Evolutionary conservation across 2,888 invertebrate genomes (phyloP), one percentile per base, ranked within the genome.

Genomic region (Pachliopta kotzebuea): DNA sequence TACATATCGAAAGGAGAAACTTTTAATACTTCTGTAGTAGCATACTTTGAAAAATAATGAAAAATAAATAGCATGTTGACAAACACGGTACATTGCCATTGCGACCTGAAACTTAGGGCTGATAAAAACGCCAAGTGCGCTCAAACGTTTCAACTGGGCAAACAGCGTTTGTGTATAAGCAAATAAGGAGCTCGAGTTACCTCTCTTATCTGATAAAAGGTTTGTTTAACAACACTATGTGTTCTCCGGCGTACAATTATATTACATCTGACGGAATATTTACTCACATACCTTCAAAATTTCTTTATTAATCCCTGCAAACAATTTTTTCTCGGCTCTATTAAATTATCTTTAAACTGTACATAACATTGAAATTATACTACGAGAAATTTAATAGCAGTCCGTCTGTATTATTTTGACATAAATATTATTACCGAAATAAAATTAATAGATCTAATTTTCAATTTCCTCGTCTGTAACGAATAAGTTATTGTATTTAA

Each of bases 191-290:
- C 50, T 54, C 58, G 17, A 58, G 31, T 23, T 31, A 52, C 56
- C 29, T 58, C 24, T 53, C 45, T 58, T 63, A 63, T 63, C 58
- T 58, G 63, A 63, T 58, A 58, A 63, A 42, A 26, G 45, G 42
- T 45, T 53, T 63, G 57, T 29, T 53, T 37, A 58, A 52, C 26
- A 42, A 54, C 54, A 17, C 24, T 45, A 55, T 52, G 17, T 26
- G 42, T 26, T 61, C 54, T 26, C 54, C 60, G 45, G 45, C 23
- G 26, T 61, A 55, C 8, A 61, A 61, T 55, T 45, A 29, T 61
- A 21, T 21, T n/a, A n/a, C 18, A 26, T 55, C 45, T 55, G 42
- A 55, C 29, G 20, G 18, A 61, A 61, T 61, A 61, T 61, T 61
- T 61, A 45, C 26, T 24, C 2, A 45, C 42, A 45, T 45, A 60